Evolutionary conservation across 2,797 vertebrate species (phyloP).

Genomic region (Enteromius argenteus): DNA sequence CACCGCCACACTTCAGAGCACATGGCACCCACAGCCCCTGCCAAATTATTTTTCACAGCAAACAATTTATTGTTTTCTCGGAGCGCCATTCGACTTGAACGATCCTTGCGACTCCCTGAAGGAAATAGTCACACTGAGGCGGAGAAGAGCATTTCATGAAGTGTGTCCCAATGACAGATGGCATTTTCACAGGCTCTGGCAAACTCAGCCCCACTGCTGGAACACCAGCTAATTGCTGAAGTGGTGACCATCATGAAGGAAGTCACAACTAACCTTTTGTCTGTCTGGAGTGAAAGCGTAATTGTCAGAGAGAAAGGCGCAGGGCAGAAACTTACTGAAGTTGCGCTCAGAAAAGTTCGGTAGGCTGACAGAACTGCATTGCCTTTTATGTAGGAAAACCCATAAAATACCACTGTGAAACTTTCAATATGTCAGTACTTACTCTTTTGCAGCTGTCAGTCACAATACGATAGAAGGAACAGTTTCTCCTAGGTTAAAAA

Average conservation of each 20-base stretch:
- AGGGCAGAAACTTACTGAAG: constrained; percentile 54
- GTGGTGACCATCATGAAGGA: constrained; percentile 54
- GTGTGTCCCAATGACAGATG: constrained; percentile 79
- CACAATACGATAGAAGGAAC: background rate
- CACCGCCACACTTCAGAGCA: constrained; percentile 58
- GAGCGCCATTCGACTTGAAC: constrained; percentile 73
- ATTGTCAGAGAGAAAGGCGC: constrained; percentile 43
- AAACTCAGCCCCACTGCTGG: constrained; percentile 69
- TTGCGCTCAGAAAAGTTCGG: background rate
- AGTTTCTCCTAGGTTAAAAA: background rate
- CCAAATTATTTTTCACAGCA: constrained; percentile 71
- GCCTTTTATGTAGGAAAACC: constrained; percentile 4
- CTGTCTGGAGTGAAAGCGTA: constrained; percentile 26
- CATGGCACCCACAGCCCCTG: constrained; percentile 58
- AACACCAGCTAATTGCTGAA: constrained; percentile 69
- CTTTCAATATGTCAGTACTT: background rate
- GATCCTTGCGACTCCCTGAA: constrained; percentile 73
- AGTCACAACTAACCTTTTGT: constrained; percentile 55
- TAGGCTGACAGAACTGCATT: constrained; percentile 7
- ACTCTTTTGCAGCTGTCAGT: background rate
- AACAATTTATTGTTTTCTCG: constrained; percentile 74
- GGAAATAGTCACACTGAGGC: constrained; percentile 74
- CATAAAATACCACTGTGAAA: background rate
- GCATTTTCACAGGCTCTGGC: constrained; percentile 74
- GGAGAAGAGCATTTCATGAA: constrained; percentile 75